phyloP scores from a whole-genome alignment of 2,113 vertebrate species.

The Acanthisitta chloris region DNA sequence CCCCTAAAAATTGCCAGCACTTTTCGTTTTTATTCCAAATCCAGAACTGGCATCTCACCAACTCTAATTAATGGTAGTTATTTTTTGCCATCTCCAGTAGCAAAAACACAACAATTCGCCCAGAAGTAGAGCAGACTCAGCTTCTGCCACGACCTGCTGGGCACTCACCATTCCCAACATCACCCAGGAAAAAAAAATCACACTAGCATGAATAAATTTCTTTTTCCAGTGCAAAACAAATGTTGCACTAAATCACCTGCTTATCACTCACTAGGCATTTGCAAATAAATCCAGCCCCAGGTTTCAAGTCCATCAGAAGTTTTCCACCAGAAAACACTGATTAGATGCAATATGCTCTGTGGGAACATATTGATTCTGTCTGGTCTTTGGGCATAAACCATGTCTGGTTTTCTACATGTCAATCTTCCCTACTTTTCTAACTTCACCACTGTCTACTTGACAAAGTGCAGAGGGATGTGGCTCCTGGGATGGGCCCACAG shows the following conservation, averaged over 20 bases:
- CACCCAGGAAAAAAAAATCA: neutral
- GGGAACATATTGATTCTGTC: constrained; percentile 9
- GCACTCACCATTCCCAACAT: neutral
- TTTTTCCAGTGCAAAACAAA: neutral
- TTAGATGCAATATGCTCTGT: neutral
- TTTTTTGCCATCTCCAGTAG: constrained; percentile 39
- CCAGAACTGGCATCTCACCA: constrained; percentile 7
- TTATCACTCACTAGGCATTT: constrained; percentile 4
- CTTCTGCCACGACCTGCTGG: neutral
- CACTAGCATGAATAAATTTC: neutral
- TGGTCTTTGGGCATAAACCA: neutral
- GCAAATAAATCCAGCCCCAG: constrained; percentile 11
- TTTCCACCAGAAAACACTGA: neutral
- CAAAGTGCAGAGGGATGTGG: neutral
- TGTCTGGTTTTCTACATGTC: neutral
- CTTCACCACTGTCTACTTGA: neutral
- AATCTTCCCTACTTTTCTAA: neutral
- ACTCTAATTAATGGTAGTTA: neutral
- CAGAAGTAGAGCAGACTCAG: constrained; percentile 6
- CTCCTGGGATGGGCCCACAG: neutral
- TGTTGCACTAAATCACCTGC: neutral
- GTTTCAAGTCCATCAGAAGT: neutral
- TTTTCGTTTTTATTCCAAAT: constrained; percentile 12
- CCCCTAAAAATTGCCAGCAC: neutral
- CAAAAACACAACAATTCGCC: neutral